phyloP scores from a whole-genome alignment of 2,113 vertebrate genomes.

The Chaenocephalus aceratus region DNA sequence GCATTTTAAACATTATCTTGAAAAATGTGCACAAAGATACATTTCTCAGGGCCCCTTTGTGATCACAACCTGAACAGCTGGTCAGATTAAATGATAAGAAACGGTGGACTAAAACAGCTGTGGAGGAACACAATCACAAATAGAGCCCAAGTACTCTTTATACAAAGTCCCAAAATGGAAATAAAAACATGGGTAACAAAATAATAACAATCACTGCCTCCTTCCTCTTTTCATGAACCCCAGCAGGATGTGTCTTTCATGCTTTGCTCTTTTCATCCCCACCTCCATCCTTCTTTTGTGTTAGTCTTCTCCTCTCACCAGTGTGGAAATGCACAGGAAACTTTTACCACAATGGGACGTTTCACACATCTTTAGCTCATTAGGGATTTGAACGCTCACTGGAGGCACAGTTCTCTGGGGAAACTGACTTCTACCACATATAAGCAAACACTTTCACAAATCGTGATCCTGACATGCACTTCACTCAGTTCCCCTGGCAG shows the following conservation, averaged over 20 bases:
- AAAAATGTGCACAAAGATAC: constrained; percentile 14
- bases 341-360: constrained; percentile 64
- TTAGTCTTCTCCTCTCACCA: constrained; percentile 60
- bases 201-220: constrained; percentile 74
- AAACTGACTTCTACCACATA: constrained; percentile 28
- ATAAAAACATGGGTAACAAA: constrained; percentile 62
- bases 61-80: constrained; percentile 59
- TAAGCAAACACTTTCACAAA: constrained; percentile 53
- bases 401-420: constrained; percentile 28
- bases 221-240: constrained; percentile 71
- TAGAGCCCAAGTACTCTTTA: constrained; percentile 36
- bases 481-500: constrained; percentile 38
- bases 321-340: constrained; percentile 73
- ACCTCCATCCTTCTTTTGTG: constrained; percentile 78
- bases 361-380: constrained; percentile 66
- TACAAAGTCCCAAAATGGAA: constrained; percentile 26
- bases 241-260: constrained; percentile 80
- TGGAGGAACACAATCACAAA: constrained; percentile 64
- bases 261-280: constrained; percentile 65
- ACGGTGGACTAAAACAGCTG: constrained; percentile 63
- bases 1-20: background rate
- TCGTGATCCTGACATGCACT: constrained; percentile 53
- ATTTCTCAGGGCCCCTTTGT: constrained; percentile 19
- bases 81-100: constrained; percentile 41
- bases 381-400: constrained; percentile 45